Percentiles rank a stretch among this genome's conserved stretches.
Conservation (phyloP, 2,888 invertebrate species). For the Lochmaea capreae region DNA sequence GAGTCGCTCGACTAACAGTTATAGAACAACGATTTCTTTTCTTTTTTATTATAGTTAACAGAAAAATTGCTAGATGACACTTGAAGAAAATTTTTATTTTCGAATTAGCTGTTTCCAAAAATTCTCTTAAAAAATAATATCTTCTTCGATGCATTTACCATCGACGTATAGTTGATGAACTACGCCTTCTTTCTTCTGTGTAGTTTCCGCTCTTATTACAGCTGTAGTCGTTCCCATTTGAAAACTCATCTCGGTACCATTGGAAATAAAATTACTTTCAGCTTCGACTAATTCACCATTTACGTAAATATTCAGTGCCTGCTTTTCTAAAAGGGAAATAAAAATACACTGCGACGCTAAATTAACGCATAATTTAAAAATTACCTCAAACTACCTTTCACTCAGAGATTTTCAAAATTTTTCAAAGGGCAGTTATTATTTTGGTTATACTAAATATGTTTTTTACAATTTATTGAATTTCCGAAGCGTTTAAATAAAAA, state of each 20-base stretch:
- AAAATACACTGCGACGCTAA: no score
- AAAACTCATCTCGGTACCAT: constrained; percentile 88
- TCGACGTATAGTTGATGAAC: constrained; percentile 60
- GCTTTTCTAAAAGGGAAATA: constrained; percentile 73
- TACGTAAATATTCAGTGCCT: constrained; percentile 80
- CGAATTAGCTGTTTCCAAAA: background rate
- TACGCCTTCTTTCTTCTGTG: constrained; percentile 66
- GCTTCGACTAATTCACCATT: constrained; percentile 78
- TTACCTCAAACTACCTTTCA: no score
- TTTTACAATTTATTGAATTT: no score
- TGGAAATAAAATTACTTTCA: constrained; percentile 85
- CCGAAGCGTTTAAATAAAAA: no score
- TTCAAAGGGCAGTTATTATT: no score
- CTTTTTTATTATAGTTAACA: no score
- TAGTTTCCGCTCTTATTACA: constrained; percentile 66
- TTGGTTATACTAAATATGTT: no score
- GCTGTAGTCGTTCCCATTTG: constrained; percentile 68
- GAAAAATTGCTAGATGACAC: background rate
- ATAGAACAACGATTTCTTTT: no score
- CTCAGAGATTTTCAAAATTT: no score
- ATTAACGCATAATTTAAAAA: no score
- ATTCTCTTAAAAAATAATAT: constrained; percentile 43
- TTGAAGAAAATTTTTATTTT: background rate
- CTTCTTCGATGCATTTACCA: constrained; percentile 58
- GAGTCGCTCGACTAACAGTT: no score